These are phyloP conservation scores for Diaperis boleti DNA, from an alignment of 2,888 invertebrate genomes.

Conservation along the genomic window DNA sequence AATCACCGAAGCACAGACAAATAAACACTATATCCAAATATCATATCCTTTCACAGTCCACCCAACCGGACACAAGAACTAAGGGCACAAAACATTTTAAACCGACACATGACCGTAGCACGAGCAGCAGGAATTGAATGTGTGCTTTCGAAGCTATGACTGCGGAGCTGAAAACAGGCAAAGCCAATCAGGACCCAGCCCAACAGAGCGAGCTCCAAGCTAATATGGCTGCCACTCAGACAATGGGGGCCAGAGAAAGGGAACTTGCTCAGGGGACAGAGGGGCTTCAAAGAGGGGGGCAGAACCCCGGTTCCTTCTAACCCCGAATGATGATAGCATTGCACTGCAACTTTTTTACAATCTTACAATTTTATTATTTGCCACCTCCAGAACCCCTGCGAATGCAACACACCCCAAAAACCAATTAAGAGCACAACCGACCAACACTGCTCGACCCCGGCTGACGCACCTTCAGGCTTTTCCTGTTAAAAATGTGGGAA, in stretches of 20 bases:
- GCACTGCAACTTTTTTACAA: slow-evolving; percentile 49
- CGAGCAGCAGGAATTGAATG: slow-evolving; percentile 56
- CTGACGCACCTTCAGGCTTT: too few relatives aligned
- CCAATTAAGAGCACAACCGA: slow-evolving; percentile 17
- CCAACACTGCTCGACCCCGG: slow-evolving; percentile 7
- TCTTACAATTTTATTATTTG: slow-evolving; percentile 41
- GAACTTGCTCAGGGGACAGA: slow-evolving; percentile 60
- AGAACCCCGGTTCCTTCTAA: slow-evolving; percentile 59
- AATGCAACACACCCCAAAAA: slow-evolving; percentile 17
- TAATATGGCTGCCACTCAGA: slow-evolving; percentile 68
- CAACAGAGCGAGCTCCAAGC: slow-evolving; percentile 65
- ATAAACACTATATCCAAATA: slow-evolving; percentile 41
- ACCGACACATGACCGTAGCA: slow-evolving; percentile 57
- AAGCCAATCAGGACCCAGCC: slow-evolving; percentile 67
- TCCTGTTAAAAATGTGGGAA: too few relatives aligned
- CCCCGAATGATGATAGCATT: slow-evolving; percentile 61
- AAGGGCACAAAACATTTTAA: slow-evolving; percentile 57
- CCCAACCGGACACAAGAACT: slow-evolving; percentile 56
- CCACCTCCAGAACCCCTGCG: slow-evolving; percentile 35
- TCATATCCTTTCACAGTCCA: slow-evolving; percentile 52
- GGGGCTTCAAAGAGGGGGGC: slow-evolving; percentile 61
- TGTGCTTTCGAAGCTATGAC: slow-evolving; percentile 60
- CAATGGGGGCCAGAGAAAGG: slow-evolving; percentile 66
- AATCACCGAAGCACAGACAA: slow-evolving; percentile 35
- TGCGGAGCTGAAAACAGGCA: slow-evolving; percentile 64